phyloP scores from a whole-genome alignment of 1,140 invertebrate species.

The Anthonomus grandis region DNA sequence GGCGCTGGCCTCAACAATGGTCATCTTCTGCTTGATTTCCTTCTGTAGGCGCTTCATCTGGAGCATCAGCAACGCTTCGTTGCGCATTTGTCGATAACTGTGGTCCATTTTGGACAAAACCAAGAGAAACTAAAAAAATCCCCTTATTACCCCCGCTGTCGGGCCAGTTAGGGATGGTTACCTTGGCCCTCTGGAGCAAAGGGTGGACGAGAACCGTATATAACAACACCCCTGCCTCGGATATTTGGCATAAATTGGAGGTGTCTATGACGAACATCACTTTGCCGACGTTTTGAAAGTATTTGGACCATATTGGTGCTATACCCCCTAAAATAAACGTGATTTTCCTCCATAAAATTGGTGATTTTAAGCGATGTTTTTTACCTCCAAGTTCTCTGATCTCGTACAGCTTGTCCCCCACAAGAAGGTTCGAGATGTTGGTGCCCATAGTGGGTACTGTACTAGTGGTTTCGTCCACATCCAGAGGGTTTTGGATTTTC shows the following conservation, averaged over 20 bases:
- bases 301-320: slow-evolving; percentile 74
- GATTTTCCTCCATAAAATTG: not conserved
- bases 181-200: slow-evolving; percentile 59
- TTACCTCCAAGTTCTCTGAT: slow-evolving; percentile 66
- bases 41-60: slow-evolving; percentile 61
- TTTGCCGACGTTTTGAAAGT: slow-evolving; percentile 65
- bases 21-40: slow-evolving; percentile 63
- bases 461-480: slow-evolving; percentile 67
- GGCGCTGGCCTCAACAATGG: slow-evolving; percentile 68
- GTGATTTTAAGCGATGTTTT: not conserved
- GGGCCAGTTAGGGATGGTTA: slow-evolving; percentile 39
- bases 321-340: slow-evolving; percentile 54
- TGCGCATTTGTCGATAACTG: slow-evolving; percentile 77
- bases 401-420: slow-evolving; percentile 49
- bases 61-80: slow-evolving; percentile 76
- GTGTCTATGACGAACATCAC: slow-evolving; percentile 75
- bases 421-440: slow-evolving; percentile 64
- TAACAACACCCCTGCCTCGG: slow-evolving; percentile 70
- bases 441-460: slow-evolving; percentile 76
- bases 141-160: no score
- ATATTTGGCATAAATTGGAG: slow-evolving; percentile 77
- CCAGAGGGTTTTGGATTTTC: slow-evolving; percentile 62
- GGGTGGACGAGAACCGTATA: slow-evolving; percentile 73
- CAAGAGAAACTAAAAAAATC: slow-evolving; percentile 59
- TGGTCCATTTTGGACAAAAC: slow-evolving; percentile 79